Percentiles rank a stretch among this genome's conserved stretches.
These are phyloP conservation scores for Acrobasis consociella DNA, from an alignment of 2,888 invertebrate species.

Conservation along the genomic window DNA sequence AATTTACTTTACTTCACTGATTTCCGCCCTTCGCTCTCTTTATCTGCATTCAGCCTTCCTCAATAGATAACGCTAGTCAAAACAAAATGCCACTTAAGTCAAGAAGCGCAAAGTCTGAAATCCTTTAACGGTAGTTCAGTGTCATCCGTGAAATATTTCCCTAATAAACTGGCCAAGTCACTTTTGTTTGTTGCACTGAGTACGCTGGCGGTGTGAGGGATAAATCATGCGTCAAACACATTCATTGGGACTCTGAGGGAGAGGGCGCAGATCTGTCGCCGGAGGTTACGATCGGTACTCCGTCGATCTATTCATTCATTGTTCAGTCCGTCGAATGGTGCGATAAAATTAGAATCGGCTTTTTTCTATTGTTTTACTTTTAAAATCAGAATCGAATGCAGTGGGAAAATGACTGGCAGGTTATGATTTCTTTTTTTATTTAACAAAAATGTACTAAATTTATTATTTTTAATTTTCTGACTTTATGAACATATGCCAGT, in stretches of 20 bases:
- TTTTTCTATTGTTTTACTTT: slow-evolving; percentile 23
- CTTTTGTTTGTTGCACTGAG: slow-evolving; percentile 48
- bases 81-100: not conserved
- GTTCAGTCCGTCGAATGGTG: slow-evolving; percentile 29
- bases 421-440: not conserved
- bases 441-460: no score
- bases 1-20: not conserved
- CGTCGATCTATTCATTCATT: slow-evolving; percentile 53
- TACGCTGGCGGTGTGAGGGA: slow-evolving; percentile 44
- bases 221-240: slow-evolving; percentile 70
- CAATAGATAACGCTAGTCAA: slow-evolving; percentile 1
- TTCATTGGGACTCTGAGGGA: slow-evolving; percentile 53
- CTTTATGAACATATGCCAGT: no score
- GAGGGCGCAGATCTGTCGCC: slow-evolving; percentile 60
- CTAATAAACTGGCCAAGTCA: slow-evolving; percentile 41
- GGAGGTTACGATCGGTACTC: slow-evolving; percentile 25
- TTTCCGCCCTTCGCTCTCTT: not conserved
- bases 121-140: slow-evolving; percentile 1
- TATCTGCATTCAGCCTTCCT: not conserved
- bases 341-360: slow-evolving; percentile 20
- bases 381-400: slow-evolving; percentile 35
- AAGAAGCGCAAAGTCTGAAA: not conserved
- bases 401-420: not conserved
- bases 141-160: slow-evolving; percentile 34
- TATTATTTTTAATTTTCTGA: no score